A percentile compares a stretch with the other conserved stretches of the same genome.
These are phyloP conservation scores for Anguilla rostrata DNA, from an alignment of 2,113 vertebrate genomes.

Conservation along the genomic window DNA sequence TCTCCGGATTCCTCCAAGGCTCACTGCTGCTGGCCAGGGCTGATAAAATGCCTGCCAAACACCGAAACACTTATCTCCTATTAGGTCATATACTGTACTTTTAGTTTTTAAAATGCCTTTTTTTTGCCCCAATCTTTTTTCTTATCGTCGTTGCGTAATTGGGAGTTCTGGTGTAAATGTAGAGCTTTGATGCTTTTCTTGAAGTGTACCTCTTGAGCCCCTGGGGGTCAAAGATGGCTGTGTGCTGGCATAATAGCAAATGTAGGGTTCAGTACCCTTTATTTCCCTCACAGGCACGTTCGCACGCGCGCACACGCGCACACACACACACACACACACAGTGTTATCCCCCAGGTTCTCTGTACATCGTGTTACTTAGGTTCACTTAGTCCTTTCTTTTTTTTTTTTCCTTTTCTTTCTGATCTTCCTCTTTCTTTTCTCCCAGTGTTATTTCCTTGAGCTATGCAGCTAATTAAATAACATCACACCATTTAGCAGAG, in stretches of 20 bases:
- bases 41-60: slow-evolving; percentile 69
- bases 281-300: not conserved
- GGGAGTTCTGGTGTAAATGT: not conserved
- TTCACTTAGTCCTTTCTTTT: slow-evolving; percentile 18
- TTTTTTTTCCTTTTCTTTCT: slow-evolving; percentile 36
- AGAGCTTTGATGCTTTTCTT: not conserved
- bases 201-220: not conserved
- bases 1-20: slow-evolving; percentile 60
- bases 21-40: slow-evolving; percentile 63
- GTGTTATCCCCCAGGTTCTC: not conserved
- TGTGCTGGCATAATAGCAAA: not conserved
- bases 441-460: slow-evolving; percentile 44
- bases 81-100: slow-evolving; percentile 51
- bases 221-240: not conserved
- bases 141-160: not conserved
- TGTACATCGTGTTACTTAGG: slow-evolving; percentile 13
- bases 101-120: not conserved
- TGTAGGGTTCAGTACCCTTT: not conserved
- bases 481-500: slow-evolving; percentile 48
- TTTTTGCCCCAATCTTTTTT: not conserved
- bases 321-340: not conserved
- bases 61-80: slow-evolving; percentile 63
- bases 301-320: not conserved
- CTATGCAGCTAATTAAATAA: slow-evolving; percentile 63
- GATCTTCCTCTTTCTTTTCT: slow-evolving; percentile 19